Evolutionary conservation across 2,797 vertebrate genomes (phyloP), one percentile per base, ranked within the genome.

Genomic region (Amniataba percoides): DNA sequence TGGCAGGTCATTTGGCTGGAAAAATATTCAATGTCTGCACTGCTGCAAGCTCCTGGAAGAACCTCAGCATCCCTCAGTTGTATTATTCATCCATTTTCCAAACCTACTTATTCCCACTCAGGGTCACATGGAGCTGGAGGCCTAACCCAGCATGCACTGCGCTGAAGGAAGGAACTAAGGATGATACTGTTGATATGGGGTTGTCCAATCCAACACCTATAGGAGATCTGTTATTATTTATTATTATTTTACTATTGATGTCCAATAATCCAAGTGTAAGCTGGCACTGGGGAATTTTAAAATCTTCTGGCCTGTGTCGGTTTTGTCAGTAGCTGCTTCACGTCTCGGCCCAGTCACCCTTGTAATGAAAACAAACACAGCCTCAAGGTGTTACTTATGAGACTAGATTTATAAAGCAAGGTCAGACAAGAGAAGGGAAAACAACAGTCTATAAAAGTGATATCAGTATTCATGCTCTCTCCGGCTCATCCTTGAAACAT

Each of bases 341-440:
- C 18, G 11, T 77, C 55, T 74, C 53, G 72, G 86, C 62, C 75
- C 78, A 69, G 66, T 78, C 77, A 81, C 56, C 85, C 60, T 61
- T 82, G 75, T 87, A 85, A 89, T 85, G 75, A 90, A 90, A 89
- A 84, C 87, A 88, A 90, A 87, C 73, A 84, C 74, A 82, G 74
- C 81, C 87, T 80, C 34, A 19, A 82, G 71, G 81, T 84, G 76
- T 81, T 77, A 74, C 71, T 86, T 71, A 49, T 80, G 57, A 86
- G 67, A 72, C 71, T 21, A 27, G 83, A 77, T 82, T 88, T 68
- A 78, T 74, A 67, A 78, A 79, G 56, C 77, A 87, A 88, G 82
- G 85, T 85, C 80, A 84, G 45, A 77, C 45, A 51, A 80, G 52
- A 64, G 12, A 64, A 43, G 46, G 53, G 58, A 80, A 66, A 83